A percentile compares a stretch with the other conserved stretches of the same genome.
phyloP scores from a whole-genome alignment of 2,113 vertebrate species.

The Piprites chloris region DNA sequence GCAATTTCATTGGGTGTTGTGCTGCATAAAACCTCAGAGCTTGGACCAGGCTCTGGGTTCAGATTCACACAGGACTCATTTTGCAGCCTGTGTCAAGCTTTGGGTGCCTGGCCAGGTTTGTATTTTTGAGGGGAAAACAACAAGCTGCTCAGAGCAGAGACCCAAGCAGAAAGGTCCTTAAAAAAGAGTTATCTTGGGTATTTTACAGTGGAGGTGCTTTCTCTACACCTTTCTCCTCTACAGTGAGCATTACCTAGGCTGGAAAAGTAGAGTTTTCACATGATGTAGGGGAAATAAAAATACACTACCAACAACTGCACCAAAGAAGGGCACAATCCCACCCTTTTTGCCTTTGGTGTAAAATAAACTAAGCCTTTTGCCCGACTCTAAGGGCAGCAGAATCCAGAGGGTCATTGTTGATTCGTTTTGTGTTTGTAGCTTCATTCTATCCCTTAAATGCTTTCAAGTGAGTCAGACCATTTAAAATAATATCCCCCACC shows the following conservation, averaged over 20 bases:
- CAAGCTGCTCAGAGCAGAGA: background rate
- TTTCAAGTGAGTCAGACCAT: constrained; percentile 11
- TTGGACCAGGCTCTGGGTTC: background rate
- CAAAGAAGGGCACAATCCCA: background rate
- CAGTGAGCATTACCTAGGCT: background rate
- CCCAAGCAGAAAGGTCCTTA: background rate
- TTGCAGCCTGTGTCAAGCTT: background rate
- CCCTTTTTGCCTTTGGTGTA: background rate
- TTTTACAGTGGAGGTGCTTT: background rate
- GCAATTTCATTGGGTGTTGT: constrained; percentile 61
- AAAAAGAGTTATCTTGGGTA: background rate
- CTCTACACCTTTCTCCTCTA: background rate
- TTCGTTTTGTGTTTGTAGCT: background rate
- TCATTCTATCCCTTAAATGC: background rate
- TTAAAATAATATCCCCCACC: constrained; percentile 20
- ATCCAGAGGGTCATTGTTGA: background rate
- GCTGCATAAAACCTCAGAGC: constrained; percentile 26
- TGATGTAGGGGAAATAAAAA: background rate
- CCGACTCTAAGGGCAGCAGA: background rate
- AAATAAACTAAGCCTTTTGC: background rate
- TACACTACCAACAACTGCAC: background rate
- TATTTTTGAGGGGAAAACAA: background rate
- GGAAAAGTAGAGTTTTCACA: background rate
- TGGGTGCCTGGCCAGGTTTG: background rate
- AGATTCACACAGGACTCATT: background rate